Base-by-base conservation (phyloP, 2,888 invertebrate species). In the Cheilosia vernalis region DNA sequence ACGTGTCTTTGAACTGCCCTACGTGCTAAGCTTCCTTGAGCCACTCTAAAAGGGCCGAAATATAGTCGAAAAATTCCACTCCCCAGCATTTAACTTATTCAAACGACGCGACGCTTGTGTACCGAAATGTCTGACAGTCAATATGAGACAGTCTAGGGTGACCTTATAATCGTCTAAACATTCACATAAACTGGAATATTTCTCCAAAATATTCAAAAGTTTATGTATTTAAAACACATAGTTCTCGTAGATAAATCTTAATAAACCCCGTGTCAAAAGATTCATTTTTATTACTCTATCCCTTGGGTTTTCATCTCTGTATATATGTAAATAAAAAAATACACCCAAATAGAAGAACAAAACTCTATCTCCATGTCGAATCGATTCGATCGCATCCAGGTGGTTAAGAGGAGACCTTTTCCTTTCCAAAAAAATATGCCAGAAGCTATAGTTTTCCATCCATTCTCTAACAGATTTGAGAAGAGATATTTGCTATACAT, bases 221-320 rank as follows among this genome's bases (percentile, higher is more conserved):
- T 61, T 51, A 61, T 53, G 33, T 37, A 27, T 74, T 74, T 64
- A 74, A 64, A 74, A 56, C 55, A 64, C 2, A 47, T 56, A 64
- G 64, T 56, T 49, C 47, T 17, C 33, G 19, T 40, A 19, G 17
- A 61, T 61, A 72, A 72, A 61, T 72, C 42, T 63, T 5, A 74
- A 64, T 55, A 74, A 56, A 30, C 17, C 51, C 15, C 72, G 42
- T 30, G 61, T 61, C 72, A 53, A 30, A 70, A 49, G 37, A 24
- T 60, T 37, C 37, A 27, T 37, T 49, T 51, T 53, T 72, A 61
- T 42, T 40, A 30, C 15, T 15, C 17, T 33, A 58, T 21, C 72
- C 17, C 53, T 55, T 21, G 44, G 33, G 53, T 30, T 55, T 30
- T 30, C 61, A 72, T 72, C 61, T 27, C 27, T 27, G 27, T 30